Evolutionary conservation across 2,797 vertebrate genomes (phyloP).

Genomic region (Enteromius treurensis): DNA sequence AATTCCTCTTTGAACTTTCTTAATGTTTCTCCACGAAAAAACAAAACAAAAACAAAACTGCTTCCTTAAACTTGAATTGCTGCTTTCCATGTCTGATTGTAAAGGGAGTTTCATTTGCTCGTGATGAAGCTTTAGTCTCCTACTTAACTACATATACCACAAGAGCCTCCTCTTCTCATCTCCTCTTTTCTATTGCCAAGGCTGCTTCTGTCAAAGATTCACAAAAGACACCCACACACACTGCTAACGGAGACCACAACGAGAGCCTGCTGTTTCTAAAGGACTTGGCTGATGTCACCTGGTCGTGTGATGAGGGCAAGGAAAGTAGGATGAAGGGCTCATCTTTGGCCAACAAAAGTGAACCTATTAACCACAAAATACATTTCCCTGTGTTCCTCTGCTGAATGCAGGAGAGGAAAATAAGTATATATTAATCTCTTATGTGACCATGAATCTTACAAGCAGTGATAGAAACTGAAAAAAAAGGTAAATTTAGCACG

Average conservation of each 20-base stretch:
- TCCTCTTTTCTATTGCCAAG: slow-evolving; percentile 68
- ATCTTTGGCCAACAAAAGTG: slow-evolving; percentile 34
- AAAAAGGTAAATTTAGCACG: background rate
- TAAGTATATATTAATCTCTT: background rate
- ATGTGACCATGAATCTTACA: background rate
- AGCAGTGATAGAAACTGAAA: slow-evolving; percentile 1
- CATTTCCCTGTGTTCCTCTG: slow-evolving; percentile 1
- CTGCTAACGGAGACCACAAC: slow-evolving; percentile 29
- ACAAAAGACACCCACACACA: slow-evolving; percentile 68
- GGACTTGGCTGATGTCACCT: slow-evolving; percentile 64
- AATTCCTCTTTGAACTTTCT: background rate
- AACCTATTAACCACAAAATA: slow-evolving; percentile 44
- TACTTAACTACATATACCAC: slow-evolving; percentile 40
- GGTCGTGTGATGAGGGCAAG: slow-evolving; percentile 51
- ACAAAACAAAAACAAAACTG: background rate
- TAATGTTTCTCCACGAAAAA: background rate
- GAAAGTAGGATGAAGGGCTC: slow-evolving; percentile 58
- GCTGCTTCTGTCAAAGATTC: slow-evolving; percentile 67
- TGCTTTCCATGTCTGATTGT: slow-evolving; percentile 10
- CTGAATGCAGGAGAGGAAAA: background rate
- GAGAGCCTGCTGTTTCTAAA: slow-evolving; percentile 33
- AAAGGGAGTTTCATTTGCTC: slow-evolving; percentile 28
- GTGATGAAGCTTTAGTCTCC: slow-evolving; percentile 32
- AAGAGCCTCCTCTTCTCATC: slow-evolving; percentile 54
- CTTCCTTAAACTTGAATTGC: background rate